A percentile compares a stretch with the other conserved stretches of the same genome.
These are phyloP conservation scores for Amphilophus citrinellus DNA, from an alignment of 2,113 vertebrate species.

Conservation along the genomic window DNA sequence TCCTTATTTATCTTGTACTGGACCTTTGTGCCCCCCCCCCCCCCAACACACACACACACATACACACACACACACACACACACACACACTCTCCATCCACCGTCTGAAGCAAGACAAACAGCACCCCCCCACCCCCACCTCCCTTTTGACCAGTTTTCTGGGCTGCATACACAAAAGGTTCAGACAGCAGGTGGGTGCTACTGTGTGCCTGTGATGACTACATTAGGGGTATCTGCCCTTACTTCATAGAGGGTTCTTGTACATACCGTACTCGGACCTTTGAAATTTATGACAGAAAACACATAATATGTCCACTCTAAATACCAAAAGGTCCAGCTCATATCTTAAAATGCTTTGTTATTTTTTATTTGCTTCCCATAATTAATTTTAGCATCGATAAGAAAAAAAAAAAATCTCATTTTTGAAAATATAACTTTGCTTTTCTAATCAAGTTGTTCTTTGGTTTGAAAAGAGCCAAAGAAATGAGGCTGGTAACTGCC, in stretches of 20 bases:
- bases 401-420: not conserved
- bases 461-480: not conserved
- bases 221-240: not conserved
- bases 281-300: not conserved
- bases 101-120: no score
- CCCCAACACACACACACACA: no score
- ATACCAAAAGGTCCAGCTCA: not conserved
- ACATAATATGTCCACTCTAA: not conserved
- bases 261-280: not conserved
- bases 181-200: no score
- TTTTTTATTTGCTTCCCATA: not conserved
- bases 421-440: not conserved
- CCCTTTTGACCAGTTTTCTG: no score
- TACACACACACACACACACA: no score
- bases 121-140: no score
- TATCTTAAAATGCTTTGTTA: not conserved
- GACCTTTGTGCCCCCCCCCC: not conserved
- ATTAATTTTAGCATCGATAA: not conserved
- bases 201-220: no score
- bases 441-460: conserved; percentile 4
- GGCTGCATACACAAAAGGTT: no score
- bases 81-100: no score
- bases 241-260: not conserved
- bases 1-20: not conserved
- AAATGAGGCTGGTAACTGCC: not conserved